These are phyloP conservation scores for Episyrphus balteatus DNA, from an alignment of 1,140 invertebrate genomes.

Conservation along the genomic window DNA sequence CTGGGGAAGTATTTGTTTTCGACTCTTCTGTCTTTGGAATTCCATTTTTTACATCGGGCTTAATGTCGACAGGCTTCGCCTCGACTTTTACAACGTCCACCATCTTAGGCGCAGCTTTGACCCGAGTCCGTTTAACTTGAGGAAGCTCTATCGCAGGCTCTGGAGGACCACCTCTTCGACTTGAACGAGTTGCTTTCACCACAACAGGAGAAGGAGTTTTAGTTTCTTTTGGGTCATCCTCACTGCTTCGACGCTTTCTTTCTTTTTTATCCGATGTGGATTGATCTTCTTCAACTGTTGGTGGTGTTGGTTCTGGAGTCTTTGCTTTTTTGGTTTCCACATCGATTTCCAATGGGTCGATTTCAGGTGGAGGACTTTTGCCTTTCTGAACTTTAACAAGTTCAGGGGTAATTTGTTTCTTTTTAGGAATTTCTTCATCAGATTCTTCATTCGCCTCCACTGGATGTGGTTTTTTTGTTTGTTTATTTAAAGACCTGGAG, in stretches of 20 bases:
- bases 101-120: conserved; percentile 1
- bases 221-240: neutral
- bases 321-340: conserved; percentile 1
- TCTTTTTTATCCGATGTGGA: neutral
- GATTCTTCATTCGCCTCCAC: conserved; percentile 19
- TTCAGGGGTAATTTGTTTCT: neutral
- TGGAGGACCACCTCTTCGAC: conserved; percentile 20
- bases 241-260: neutral
- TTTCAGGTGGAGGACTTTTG: neutral
- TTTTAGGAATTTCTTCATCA: conserved; percentile 29
- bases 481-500: conserved; percentile 5
- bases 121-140: conserved; percentile 23
- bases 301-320: neutral
- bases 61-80: conserved; percentile 1
- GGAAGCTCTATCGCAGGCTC: conserved; percentile 20
- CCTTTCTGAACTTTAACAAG: neutral
- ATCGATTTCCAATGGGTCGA: neutral
- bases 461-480: conserved; percentile 19
- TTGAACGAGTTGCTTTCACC: conserved; percentile 16
- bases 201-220: too few species aligned
- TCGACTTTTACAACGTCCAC: neutral
- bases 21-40: conserved; percentile 8
- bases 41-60: conserved; percentile 8
- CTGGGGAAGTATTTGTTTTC: neutral
- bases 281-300: neutral